These are phyloP conservation scores for Condylostylus longicornis DNA, from an alignment of 1,140 invertebrate species.

Conservation along the genomic window DNA sequence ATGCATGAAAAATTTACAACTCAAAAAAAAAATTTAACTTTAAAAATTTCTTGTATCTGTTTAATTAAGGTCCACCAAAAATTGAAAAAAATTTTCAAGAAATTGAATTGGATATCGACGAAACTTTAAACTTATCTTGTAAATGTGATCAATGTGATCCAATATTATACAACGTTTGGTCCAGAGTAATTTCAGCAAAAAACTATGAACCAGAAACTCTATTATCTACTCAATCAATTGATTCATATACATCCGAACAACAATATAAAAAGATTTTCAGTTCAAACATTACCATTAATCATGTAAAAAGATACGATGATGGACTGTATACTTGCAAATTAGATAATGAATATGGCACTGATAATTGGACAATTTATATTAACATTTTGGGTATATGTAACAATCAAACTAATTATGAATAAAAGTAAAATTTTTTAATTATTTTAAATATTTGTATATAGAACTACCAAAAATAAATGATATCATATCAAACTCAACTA, in stretches of 20 bases:
- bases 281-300: not conserved
- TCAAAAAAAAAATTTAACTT: not conserved
- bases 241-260: not conserved
- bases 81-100: not conserved
- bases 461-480: not conserved
- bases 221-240: not conserved
- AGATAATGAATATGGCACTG: not conserved
- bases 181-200: not conserved
- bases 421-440: not conserved
- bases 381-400: not conserved
- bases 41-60: not conserved
- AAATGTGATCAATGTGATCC: not conserved
- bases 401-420: not conserved
- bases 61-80: not conserved
- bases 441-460: too few relatives aligned
- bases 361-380: not conserved
- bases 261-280: not conserved
- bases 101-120: too few relatives aligned
- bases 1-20: too few relatives aligned
- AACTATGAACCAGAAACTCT: not conserved
- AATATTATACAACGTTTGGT: too few relatives aligned
- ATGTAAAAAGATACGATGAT: not conserved
- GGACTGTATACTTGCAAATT: not conserved
- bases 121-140: too few relatives aligned
- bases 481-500: not conserved